Evolutionary conservation across 2,113 vertebrate genomes (phyloP), one percentile per base, ranked within the genome.

Genomic region (Callospermophilus lateralis): DNA sequence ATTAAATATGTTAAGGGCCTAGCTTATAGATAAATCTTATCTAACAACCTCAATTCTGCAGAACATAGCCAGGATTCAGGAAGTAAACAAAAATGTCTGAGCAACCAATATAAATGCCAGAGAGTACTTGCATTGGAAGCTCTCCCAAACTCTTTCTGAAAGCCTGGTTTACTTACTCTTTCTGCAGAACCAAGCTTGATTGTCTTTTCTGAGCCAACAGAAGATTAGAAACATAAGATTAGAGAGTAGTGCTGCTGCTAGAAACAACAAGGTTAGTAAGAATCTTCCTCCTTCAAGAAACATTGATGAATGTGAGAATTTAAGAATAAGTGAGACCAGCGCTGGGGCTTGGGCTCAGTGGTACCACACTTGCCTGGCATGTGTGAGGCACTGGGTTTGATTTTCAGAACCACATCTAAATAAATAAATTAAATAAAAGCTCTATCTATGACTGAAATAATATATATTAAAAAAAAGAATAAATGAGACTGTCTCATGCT

Each of bases 81-180:
- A 93, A 89, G 24, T 91, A 93, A 98, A 93, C 48, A 93, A 91
- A 95, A 95, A 79, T 89, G 26, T 92, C 63, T 80, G 65, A 95
- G 30, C 58, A 96, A 93, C 70, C 80, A 53, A 61, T 51, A 84
- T 81, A 93, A 94, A 89, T 89, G 42, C 70, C 37, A 83, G 8
- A 83, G 67, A 8, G 28, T 55, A 72, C 79, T 95, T 93, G 74
- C 34, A 63, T 51, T 13, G 12, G 94, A 92, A 16, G 9, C 20
- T 73, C 22, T 51, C 48, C 79, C 45, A 67, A 61, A 42, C 51
- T 45, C 8, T 87, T 30, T 92, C 68, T 61, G 39, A 42, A 90
- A 97, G 37, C 9, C 37, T 34, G 3, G 89, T 87, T 96, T 92
- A 74, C 24, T 96, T 92, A 74, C 28, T 83, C 53, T 86, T 89